A percentile compares a stretch with the other conserved stretches of the same genome.
Conservation (phyloP, 2,113 vertebrate genomes). For the Engystomops pustulosus region DNA sequence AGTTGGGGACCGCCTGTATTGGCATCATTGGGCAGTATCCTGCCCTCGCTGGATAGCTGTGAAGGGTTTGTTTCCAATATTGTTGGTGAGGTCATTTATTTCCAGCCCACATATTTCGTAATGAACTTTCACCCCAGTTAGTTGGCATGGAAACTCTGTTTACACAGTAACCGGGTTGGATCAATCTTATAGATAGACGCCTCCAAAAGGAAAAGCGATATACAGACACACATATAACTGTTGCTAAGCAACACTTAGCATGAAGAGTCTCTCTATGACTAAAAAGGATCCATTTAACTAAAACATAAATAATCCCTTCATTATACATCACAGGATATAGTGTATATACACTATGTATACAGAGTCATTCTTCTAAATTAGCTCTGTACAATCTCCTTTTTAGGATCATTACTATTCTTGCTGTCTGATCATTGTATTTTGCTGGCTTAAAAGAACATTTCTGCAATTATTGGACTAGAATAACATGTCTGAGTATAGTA, state of each 20-base stretch:
- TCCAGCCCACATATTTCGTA: conserved; percentile 42
- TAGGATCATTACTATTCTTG: not conserved
- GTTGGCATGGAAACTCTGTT: conserved; percentile 62
- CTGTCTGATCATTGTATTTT: no score
- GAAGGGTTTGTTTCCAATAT: conserved; percentile 28
- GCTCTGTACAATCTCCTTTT: not conserved
- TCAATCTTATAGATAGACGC: conserved; percentile 59
- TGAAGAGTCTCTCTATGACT: not conserved
- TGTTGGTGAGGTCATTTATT: conserved; percentile 45
- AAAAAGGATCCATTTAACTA: conserved; percentile 36
- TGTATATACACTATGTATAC: not conserved
- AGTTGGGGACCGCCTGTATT: no score
- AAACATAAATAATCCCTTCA: conserved; percentile 17
- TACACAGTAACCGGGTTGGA: conserved; percentile 60
- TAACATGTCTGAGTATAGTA: no score
- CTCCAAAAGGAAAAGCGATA: conserved; percentile 49
- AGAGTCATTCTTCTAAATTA: not conserved
- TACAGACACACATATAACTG: conserved; percentile 50
- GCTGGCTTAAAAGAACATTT: no score
- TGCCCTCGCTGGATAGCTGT: not conserved
- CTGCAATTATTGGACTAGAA: no score
- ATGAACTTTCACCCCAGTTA: conserved; percentile 52
- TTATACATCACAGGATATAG: not conserved
- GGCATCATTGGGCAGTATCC: not conserved
- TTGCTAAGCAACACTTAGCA: conserved; percentile 59